Percentiles rank a stretch among this genome's conserved stretches.
Evolutionary conservation across 1,140 invertebrate species (phyloP).

Genomic region (Drosophila nebulosa): DNA sequence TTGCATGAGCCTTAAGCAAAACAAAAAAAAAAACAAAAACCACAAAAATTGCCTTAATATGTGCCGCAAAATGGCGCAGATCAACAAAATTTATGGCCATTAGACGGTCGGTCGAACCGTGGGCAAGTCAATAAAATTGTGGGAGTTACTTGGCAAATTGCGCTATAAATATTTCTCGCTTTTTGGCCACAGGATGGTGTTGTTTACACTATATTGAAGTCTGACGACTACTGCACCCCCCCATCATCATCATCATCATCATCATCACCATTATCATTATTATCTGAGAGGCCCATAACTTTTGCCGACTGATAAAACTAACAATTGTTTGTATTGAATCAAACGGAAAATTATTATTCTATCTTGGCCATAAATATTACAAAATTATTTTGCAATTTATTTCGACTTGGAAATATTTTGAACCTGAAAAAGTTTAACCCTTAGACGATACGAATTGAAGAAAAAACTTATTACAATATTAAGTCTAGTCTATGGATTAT

Average conservation of each 20-base stretch:
- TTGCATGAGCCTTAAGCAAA: slow-evolving; percentile 44
- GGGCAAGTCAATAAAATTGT: slow-evolving; percentile 53
- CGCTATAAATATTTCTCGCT: slow-evolving; percentile 32
- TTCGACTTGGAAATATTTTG: neutral
- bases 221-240: neutral
- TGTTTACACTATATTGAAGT: neutral
- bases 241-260: neutral
- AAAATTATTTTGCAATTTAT: neutral
- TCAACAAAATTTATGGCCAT: slow-evolving; percentile 44
- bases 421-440: neutral
- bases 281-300: neutral
- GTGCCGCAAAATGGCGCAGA: slow-evolving; percentile 30
- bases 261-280: neutral
- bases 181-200: neutral
- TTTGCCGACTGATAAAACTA: neutral
- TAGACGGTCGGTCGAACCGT: slow-evolving; percentile 17
- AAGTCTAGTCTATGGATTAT: too few species aligned
- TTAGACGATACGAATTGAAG: neutral
- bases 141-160: slow-evolving; percentile 67
- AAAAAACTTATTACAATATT: too few species aligned
- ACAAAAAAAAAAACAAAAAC: neutral
- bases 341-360: neutral
- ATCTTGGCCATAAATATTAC: neutral
- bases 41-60: slow-evolving; percentile 35
- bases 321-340: neutral